These are phyloP conservation scores for Dendrolimus pini DNA, from an alignment of 2,888 invertebrate species.

Conservation along the genomic window DNA sequence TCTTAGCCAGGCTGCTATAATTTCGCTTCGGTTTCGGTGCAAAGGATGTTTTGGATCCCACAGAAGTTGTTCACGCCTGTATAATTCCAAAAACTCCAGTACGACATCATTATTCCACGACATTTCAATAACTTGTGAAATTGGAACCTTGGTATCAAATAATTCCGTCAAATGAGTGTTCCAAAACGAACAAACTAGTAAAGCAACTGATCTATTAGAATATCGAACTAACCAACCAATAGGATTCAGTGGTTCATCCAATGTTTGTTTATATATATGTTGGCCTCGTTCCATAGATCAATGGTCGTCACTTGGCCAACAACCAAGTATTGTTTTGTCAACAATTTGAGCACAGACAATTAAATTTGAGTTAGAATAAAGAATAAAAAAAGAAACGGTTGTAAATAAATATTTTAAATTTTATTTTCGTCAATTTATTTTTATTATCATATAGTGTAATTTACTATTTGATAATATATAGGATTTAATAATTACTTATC, in stretches of 20 bases:
- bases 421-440: too few species aligned
- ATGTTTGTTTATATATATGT: conserved; percentile 44
- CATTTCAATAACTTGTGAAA: conserved; percentile 22
- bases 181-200: conserved; percentile 18
- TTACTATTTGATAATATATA: too few species aligned
- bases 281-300: conserved; percentile 53
- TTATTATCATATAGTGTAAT: too few species aligned
- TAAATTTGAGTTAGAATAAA: too few species aligned
- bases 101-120: conserved; percentile 54
- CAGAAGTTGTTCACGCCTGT: conserved; percentile 47
- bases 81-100: conserved; percentile 57
- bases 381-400: too few species aligned
- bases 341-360: too few species aligned
- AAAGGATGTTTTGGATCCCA: conserved; percentile 60
- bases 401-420: too few species aligned
- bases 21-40: conserved; percentile 50
- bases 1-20: conserved; percentile 55
- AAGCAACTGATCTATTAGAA: conserved; percentile 10
- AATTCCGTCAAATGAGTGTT: conserved; percentile 3
- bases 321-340: conserved; percentile 21
- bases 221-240: conserved; percentile 36
- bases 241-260: conserved; percentile 34
- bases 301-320: conserved; percentile 45
- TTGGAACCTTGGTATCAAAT: background rate
- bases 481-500: too few species aligned